Evolutionary conservation across 2,797 vertebrate genomes (phyloP).

Genomic region (Threskiornis aethiopicus): DNA sequence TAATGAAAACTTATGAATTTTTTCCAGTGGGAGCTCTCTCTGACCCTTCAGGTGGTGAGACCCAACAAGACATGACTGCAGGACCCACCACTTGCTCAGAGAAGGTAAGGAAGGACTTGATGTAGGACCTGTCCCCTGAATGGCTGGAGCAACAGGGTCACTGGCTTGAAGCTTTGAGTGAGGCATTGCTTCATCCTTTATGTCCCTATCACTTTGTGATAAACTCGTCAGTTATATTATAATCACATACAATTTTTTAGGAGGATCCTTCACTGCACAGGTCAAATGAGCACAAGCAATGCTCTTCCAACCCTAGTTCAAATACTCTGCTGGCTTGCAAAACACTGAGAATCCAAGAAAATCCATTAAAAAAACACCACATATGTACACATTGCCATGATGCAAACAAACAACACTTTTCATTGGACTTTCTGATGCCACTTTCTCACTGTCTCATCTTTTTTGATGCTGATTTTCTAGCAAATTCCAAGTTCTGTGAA

Average conservation of each 20-base stretch:
- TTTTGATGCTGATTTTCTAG: background rate
- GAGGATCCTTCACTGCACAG: background rate
- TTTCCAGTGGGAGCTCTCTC: background rate
- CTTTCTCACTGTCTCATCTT: background rate
- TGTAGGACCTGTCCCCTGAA: background rate
- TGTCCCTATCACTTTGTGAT: background rate
- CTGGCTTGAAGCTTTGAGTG: background rate
- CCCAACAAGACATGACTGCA: accelerated
- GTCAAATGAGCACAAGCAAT: background rate
- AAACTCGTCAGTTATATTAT: background rate
- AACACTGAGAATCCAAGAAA: background rate
- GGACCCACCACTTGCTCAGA: background rate
- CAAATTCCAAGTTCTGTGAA: background rate
- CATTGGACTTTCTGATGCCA: background rate
- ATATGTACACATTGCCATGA: background rate
- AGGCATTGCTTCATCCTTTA: background rate
- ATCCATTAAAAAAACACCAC: accelerated
- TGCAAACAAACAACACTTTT: background rate
- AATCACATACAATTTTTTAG: background rate
- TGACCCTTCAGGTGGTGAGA: background rate
- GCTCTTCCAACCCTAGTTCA: background rate
- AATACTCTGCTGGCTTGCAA: background rate
- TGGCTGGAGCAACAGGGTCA: background rate
- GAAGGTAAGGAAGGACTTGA: background rate
- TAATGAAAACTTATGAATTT: accelerated